Conservation (phyloP, 2,888 invertebrate genomes). For the Muscina levida region DNA sequence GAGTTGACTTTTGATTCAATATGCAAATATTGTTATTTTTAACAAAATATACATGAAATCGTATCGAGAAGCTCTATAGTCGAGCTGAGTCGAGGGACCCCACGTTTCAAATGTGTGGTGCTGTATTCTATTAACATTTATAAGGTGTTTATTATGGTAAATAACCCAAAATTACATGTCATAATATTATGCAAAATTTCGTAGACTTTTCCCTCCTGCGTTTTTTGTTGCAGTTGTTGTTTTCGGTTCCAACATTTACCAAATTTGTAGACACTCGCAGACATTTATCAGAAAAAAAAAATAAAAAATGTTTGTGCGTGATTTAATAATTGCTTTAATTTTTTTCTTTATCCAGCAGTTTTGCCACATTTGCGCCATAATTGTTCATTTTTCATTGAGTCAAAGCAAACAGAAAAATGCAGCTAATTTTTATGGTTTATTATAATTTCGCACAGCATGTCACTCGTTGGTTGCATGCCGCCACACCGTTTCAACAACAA, state of each 20-base stretch:
- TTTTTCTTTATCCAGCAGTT: conserved; percentile 6
- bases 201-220: conserved; percentile 35
- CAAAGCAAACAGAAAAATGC: conserved; percentile 13
- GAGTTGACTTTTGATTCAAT: conserved; percentile 24
- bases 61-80: not conserved
- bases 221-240: conserved; percentile 26
- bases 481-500: no score
- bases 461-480: conserved; percentile 25
- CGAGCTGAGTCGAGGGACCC: not conserved
- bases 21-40: conserved; percentile 65
- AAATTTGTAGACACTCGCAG: conserved; percentile 52
- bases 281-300: conserved; percentile 52
- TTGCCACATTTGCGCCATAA: conserved; percentile 41
- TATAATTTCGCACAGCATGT: conserved; percentile 35
- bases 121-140: conserved; percentile 45
- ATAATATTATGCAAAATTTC: conserved; percentile 64
- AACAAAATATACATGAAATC: conserved; percentile 34
- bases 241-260: conserved; percentile 18
- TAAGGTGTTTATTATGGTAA: conserved; percentile 63
- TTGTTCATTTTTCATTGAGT: conserved; percentile 31
- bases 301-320: conserved; percentile 54
- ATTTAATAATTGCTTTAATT: conserved; percentile 59
- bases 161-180: conserved; percentile 66
- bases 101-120: conserved; percentile 8
- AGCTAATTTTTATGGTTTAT: conserved; percentile 29